phyloP scores from a whole-genome alignment of 1,140 invertebrate species.

The Eubasilissa regina region DNA sequence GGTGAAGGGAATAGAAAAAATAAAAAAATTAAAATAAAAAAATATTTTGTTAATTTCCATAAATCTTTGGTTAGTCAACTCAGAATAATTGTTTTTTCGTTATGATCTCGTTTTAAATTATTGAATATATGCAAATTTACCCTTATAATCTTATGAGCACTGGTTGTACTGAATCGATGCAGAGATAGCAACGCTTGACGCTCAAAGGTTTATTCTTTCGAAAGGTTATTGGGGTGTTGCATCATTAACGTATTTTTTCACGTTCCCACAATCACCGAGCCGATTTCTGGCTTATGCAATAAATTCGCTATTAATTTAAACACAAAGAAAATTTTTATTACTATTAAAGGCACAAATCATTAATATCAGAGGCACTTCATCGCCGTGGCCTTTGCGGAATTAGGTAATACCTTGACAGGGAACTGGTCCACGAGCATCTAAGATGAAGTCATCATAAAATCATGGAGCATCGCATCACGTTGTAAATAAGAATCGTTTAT shows the following conservation, averaged over 20 bases:
- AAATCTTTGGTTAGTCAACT: too few species aligned
- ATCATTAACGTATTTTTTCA: background rate
- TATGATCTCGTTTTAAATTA: too few species aligned
- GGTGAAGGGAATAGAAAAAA: too few species aligned
- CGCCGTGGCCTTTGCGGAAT: conserved; percentile 25
- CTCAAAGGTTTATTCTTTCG: too few species aligned
- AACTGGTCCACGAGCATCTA: conserved; percentile 5
- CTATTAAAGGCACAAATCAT: conserved; percentile 27
- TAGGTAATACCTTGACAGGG: conserved; percentile 16
- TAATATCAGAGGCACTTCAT: conserved; percentile 31
- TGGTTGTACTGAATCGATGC: too few species aligned
- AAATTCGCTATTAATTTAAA: conserved; percentile 44
- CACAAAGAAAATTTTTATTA: conserved; percentile 39
- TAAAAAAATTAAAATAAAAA: too few species aligned
- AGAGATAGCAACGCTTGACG: too few species aligned
- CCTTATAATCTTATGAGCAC: too few species aligned
- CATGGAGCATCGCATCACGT: conserved; percentile 53
- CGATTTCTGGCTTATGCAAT: conserved; percentile 33
- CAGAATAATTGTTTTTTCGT: too few species aligned
- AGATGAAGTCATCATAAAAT: conserved; percentile 42
- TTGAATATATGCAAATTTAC: too few species aligned
- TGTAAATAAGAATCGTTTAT: conserved; percentile 60
- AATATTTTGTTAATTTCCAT: too few species aligned
- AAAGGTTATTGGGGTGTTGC: conserved; percentile 12
- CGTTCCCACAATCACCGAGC: conserved; percentile 20